A percentile compares a stretch with the other conserved stretches of the same genome.
Evolutionary conservation across 2,888 invertebrate genomes (phyloP).

Genomic region (Ashinkailepas kermadecensis): DNA sequence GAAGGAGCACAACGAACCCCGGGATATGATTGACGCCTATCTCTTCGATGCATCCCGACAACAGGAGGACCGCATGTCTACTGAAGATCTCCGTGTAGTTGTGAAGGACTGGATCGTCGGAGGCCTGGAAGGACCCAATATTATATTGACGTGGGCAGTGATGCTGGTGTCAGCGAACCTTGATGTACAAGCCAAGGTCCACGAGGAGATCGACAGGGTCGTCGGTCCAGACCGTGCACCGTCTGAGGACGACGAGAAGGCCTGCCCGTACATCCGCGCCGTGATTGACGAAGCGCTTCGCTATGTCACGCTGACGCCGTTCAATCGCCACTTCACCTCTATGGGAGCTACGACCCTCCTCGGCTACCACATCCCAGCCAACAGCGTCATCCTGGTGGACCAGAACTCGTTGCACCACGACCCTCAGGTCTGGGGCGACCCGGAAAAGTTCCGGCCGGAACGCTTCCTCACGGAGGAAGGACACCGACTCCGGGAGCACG

Average conservation of each 20-base stretch:
- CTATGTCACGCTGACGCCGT: not conserved
- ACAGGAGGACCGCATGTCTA: not conserved
- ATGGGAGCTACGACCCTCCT: not conserved
- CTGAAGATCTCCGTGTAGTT: not conserved
- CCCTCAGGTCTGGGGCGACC: not conserved
- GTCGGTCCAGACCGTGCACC: not conserved
- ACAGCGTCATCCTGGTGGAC: not conserved
- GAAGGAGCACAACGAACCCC: not conserved
- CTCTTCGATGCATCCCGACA: not conserved
- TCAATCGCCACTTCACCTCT: not conserved
- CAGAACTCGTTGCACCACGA: not conserved
- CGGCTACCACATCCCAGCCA: slow-evolving; percentile 1
- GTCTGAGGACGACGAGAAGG: not conserved
- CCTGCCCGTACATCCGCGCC: not conserved
- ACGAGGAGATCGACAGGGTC: not conserved
- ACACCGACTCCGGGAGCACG: not conserved
- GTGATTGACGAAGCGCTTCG: not conserved
- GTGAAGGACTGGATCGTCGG: not conserved
- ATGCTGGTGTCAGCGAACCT: not conserved
- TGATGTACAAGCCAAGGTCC: not conserved
- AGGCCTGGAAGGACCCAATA: not conserved
- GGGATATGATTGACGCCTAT: not conserved
- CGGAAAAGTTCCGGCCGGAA: not conserved
- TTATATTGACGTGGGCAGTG: not conserved
- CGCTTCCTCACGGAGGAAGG: not conserved